These are phyloP conservation scores for Mycetomoellerius zeteki DNA, from an alignment of 1,140 invertebrate species.

Conservation along the genomic window DNA sequence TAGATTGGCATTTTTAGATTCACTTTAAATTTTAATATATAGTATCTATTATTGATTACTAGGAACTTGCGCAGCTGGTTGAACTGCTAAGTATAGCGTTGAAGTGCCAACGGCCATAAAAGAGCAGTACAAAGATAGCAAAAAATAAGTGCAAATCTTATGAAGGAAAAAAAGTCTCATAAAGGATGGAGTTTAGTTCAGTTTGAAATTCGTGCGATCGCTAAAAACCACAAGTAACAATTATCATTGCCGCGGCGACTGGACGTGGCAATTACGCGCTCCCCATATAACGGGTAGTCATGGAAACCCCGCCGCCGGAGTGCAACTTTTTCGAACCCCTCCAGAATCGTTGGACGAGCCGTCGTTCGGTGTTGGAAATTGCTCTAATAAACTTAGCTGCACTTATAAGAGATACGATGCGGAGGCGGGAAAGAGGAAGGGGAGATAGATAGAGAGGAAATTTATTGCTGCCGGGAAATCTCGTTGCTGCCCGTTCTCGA, in stretches of 20 bases:
- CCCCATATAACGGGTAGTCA: conserved; percentile 74
- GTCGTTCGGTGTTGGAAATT: conserved; percentile 72
- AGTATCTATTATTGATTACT: background rate
- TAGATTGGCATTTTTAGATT: too few relatives aligned
- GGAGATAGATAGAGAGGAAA: conserved; percentile 44
- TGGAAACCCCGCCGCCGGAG: conserved; percentile 67
- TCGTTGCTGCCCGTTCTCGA: conserved; percentile 57
- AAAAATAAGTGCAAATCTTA: background rate
- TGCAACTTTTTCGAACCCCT: conserved; percentile 67
- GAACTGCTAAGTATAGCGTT: background rate
- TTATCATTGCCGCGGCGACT: conserved; percentile 52
- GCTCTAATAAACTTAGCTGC: conserved; percentile 79
- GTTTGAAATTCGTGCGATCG: conserved; percentile 56
- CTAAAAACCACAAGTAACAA: conserved; percentile 72
- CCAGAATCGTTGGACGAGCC: conserved; percentile 38
- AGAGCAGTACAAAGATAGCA: background rate
- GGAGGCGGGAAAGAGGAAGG: conserved; percentile 8
- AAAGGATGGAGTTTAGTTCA: background rate
- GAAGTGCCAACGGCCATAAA: background rate
- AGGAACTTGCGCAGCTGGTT: background rate
- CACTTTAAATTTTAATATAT: background rate
- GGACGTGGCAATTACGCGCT: conserved; percentile 69
- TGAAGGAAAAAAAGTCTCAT: too few relatives aligned
- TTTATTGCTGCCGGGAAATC: conserved; percentile 69
- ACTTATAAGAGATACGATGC: conserved; percentile 48